Evolutionary conservation across 2,113 vertebrate genomes (phyloP).

Genomic region (Hassar affinis): DNA sequence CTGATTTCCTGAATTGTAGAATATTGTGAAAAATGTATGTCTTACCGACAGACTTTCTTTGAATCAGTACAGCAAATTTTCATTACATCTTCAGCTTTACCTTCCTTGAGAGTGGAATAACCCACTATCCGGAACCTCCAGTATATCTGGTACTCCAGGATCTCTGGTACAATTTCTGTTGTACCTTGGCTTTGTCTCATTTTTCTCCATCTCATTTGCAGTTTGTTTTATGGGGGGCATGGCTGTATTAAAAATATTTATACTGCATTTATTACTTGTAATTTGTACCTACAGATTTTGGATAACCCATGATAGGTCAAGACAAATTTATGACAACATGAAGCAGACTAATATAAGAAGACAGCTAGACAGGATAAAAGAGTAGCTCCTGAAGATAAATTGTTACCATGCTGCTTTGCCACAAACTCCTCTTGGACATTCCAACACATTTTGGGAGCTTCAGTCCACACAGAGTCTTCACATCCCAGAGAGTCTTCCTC

Average conservation of each 20-base stretch:
- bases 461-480: constrained; percentile 47
- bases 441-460: constrained; percentile 29
- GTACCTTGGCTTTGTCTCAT: constrained; percentile 56
- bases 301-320: background rate
- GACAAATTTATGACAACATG: background rate
- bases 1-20: constrained; percentile 54
- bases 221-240: constrained; percentile 26
- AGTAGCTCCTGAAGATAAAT: background rate
- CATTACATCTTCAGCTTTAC: constrained; percentile 39
- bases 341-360: background rate
- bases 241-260: constrained; percentile 31
- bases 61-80: background rate
- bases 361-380: background rate
- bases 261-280: background rate
- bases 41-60: background rate
- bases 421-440: constrained; percentile 41
- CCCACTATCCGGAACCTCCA: constrained; percentile 65
- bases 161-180: constrained; percentile 61
- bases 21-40: background rate
- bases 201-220: constrained; percentile 29
- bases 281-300: background rate
- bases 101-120: constrained; percentile 51
- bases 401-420: constrained; percentile 56
- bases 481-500: constrained; percentile 52
- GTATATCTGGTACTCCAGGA: constrained; percentile 63